phyloP scores from a whole-genome alignment of 1,140 invertebrate species.

The Scaptodrosophila lebanonensis region DNA sequence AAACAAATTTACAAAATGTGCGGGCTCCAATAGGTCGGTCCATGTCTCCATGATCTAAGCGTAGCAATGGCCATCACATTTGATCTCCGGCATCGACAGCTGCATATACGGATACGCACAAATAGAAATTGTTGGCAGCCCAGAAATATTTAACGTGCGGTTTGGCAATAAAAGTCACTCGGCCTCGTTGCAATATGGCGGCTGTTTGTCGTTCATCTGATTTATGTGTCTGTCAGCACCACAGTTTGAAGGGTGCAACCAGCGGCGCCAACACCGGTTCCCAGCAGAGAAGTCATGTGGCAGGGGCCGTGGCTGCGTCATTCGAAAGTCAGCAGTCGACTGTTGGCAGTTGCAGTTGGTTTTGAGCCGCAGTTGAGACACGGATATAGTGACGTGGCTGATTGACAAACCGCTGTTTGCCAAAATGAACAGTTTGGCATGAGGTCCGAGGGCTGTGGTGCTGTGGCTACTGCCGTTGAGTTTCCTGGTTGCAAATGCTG shows the following conservation, averaged over 20 bases:
- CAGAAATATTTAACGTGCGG: slow-evolving; percentile 52
- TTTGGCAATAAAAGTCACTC: slow-evolving; percentile 46
- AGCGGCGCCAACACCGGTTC: too few relatives aligned
- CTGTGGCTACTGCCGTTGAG: too few relatives aligned
- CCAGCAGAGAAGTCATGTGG: too few relatives aligned
- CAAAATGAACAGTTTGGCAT: slow-evolving; percentile 63
- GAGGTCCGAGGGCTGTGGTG: slow-evolving; percentile 26
- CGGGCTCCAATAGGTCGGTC: neutral
- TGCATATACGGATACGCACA: slow-evolving; percentile 14
- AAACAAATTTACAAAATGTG: slow-evolving; percentile 41
- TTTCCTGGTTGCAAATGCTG: too few relatives aligned
- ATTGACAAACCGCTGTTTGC: slow-evolving; percentile 68
- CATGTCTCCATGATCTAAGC: neutral
- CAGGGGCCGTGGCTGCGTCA: too few relatives aligned
- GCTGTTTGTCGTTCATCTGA: slow-evolving; percentile 51
- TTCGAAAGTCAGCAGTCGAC: too few relatives aligned
- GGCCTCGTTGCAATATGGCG: slow-evolving; percentile 37
- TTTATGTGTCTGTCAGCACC: slow-evolving; percentile 60
- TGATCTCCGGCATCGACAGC: neutral
- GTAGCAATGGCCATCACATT: neutral
- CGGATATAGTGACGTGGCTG: slow-evolving; percentile 24
- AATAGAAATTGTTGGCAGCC: slow-evolving; percentile 25
- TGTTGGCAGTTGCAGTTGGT: too few relatives aligned
- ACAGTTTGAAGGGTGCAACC: slow-evolving; percentile 3
- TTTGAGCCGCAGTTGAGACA: slow-evolving; percentile 24